These are phyloP conservation scores for Ooceraea biroi DNA, from an alignment of 1,140 invertebrate genomes.

Conservation along the genomic window DNA sequence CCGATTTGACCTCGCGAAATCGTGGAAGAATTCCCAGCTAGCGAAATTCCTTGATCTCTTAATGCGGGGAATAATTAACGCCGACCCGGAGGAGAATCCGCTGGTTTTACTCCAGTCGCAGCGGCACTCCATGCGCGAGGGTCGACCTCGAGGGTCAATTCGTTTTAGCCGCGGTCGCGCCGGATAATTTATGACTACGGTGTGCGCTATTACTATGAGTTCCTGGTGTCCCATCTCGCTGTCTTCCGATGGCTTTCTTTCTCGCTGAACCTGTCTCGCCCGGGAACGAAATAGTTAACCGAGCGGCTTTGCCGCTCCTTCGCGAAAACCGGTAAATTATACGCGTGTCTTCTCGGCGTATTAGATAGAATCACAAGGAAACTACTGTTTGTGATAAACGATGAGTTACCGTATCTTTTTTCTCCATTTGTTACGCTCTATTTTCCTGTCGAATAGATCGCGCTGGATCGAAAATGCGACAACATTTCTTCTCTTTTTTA, in stretches of 20 bases:
- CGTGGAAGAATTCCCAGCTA: constrained; percentile 52
- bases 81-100: constrained; percentile 30
- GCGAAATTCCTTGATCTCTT: constrained; percentile 62
- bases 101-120: constrained; percentile 71
- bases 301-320: background rate
- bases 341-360: constrained; percentile 23
- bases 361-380: constrained; percentile 13
- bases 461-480: background rate
- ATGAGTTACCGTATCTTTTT: background rate
- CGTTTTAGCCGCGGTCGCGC: constrained; percentile 72
- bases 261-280: constrained; percentile 48
- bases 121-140: constrained; percentile 64
- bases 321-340: constrained; percentile 43
- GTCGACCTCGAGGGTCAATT: constrained; percentile 75
- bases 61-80: constrained; percentile 73
- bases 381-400: background rate
- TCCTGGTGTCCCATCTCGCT: constrained; percentile 45
- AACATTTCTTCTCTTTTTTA: too few species aligned
- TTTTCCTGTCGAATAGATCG: background rate
- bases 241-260: constrained; percentile 44
- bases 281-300: constrained; percentile 61
- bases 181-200: constrained; percentile 74
- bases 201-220: constrained; percentile 51
- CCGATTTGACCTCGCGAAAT: constrained; percentile 23
- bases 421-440: background rate